Percentiles rank a stretch among this genome's conserved stretches.
Evolutionary conservation across 2,797 vertebrate species (phyloP).

Genomic region (Heterohyrax brucei): DNA sequence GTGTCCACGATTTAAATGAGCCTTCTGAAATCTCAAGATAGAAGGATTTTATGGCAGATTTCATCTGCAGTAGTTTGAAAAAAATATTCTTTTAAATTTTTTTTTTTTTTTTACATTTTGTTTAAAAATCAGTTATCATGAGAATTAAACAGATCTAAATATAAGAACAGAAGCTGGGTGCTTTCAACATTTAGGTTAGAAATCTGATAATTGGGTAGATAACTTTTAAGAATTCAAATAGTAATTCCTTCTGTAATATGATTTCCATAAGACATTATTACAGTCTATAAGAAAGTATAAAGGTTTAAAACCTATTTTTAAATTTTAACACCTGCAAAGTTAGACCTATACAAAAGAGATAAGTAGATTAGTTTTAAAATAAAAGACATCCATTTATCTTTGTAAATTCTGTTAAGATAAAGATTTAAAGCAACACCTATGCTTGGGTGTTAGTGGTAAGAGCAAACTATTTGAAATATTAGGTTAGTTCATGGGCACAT

Average conservation of each 20-base stretch:
- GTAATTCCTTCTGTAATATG: background rate
- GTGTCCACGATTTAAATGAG: background rate
- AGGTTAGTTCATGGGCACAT: background rate
- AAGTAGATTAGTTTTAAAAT: constrained; percentile 22
- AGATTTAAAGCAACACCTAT: background rate
- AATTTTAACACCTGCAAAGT: constrained; percentile 64
- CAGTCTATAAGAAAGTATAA: background rate
- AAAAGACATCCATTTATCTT: background rate
- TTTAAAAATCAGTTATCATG: background rate
- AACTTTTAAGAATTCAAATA: constrained; percentile 29
- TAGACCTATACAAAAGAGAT: constrained; percentile 50
- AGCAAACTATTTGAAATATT: constrained; percentile 19
- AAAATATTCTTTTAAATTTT: background rate
- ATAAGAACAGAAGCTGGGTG: background rate
- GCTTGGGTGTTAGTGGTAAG: background rate
- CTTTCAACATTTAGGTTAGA: background rate
- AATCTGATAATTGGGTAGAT: constrained; percentile 24
- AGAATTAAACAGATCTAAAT: background rate
- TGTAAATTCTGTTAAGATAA: background rate
- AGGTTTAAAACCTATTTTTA: constrained; percentile 58
- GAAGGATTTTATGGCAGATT: background rate
- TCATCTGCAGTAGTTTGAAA: background rate
- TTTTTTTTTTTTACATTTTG: background rate
- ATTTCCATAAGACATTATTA: constrained; percentile 9
- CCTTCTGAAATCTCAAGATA: background rate